phyloP scores from a whole-genome alignment of 2,797 vertebrate species.

The Halcyon badia region DNA sequence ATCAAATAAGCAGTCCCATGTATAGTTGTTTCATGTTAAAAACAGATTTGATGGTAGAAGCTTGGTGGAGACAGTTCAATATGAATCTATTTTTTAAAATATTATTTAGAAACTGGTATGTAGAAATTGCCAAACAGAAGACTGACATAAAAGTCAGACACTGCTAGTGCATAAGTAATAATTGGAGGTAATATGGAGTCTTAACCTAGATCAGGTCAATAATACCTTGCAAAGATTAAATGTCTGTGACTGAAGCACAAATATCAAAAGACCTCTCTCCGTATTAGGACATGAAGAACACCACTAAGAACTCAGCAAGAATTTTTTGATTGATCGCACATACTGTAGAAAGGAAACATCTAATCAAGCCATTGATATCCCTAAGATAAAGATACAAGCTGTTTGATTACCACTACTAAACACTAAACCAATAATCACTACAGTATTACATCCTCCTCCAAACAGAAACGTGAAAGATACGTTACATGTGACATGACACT shows the following conservation, averaged over 20 bases:
- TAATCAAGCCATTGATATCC: neutral
- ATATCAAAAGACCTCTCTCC: neutral
- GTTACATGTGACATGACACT: neutral
- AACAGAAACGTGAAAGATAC: accelerated
- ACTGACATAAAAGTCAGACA: slow-evolving; percentile 36
- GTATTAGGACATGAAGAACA: neutral
- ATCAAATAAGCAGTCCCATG: neutral
- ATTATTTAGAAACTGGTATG: slow-evolving; percentile 10
- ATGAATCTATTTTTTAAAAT: neutral
- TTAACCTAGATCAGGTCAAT: slow-evolving; percentile 14
- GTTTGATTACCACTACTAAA: slow-evolving; percentile 18
- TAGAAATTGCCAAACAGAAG: slow-evolving; percentile 23
- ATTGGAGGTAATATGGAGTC: neutral
- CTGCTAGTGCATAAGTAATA: slow-evolving; percentile 23
- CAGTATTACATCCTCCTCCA: neutral
- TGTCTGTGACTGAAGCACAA: slow-evolving; percentile 14
- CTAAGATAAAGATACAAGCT: neutral
- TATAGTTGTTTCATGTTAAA: slow-evolving; percentile 22
- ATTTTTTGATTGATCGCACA: slow-evolving; percentile 9
- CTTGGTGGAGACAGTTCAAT: neutral
- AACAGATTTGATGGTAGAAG: neutral
- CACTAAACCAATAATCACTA: neutral
- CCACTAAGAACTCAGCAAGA: neutral
- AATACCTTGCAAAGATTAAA: slow-evolving; percentile 25
- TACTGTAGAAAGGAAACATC: neutral